A percentile compares a stretch with the other conserved stretches of the same genome.
phyloP scores from a whole-genome alignment of 2,113 vertebrate species.

The Pipra filicauda region DNA sequence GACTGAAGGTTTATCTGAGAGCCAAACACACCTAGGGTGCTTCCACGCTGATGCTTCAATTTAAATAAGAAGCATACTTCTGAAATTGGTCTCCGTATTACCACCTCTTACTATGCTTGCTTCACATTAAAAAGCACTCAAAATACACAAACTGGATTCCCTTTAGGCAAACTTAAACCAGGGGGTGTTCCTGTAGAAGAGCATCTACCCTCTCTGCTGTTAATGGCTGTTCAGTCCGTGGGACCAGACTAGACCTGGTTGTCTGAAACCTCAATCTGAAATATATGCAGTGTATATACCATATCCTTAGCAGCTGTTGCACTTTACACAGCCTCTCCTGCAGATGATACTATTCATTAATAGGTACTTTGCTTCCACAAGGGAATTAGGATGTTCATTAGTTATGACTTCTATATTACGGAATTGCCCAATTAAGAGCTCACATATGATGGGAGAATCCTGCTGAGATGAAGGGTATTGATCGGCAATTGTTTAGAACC shows the following conservation, averaged over 20 bases:
- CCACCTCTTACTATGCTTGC: neutral
- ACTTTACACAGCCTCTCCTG: neutral
- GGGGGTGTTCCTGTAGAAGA: neutral
- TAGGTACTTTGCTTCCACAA: neutral
- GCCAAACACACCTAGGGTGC: neutral
- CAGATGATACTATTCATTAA: neutral
- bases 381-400: neutral
- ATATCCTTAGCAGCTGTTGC: neutral
- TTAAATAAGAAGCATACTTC: neutral
- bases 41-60: neutral
- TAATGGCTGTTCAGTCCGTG: neutral
- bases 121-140: fast-evolving
- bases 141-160: neutral
- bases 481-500: neutral
- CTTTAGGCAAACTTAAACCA: neutral
- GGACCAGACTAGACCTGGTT: neutral
- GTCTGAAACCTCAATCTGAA: neutral
- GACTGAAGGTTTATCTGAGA: neutral
- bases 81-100: neutral
- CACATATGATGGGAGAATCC: neutral
- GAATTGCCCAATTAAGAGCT: neutral
- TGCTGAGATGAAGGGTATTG: neutral
- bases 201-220: neutral
- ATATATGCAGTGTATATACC: neutral
- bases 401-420: neutral